phyloP scores from a whole-genome alignment of 2,113 vertebrate genomes.

The Hippoglossus stenolepis region DNA sequence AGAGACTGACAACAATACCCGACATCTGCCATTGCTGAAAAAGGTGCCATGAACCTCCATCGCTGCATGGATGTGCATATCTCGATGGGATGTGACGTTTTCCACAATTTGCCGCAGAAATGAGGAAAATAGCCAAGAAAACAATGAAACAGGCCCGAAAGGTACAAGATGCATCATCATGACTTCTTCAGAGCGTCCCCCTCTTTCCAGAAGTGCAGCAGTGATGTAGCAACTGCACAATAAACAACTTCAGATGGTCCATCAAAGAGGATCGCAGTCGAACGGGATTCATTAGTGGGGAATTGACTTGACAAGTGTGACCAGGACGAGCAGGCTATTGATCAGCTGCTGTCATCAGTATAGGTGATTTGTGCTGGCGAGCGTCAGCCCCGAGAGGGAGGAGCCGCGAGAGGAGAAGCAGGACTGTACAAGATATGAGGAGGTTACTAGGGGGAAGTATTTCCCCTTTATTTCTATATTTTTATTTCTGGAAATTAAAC shows the following conservation, averaged over 20 bases:
- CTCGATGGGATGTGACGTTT: slow-evolving; percentile 24
- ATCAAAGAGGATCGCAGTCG: slow-evolving; percentile 46
- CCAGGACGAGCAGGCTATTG: slow-evolving; percentile 54
- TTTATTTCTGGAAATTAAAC: too few relatives aligned
- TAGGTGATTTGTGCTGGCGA: slow-evolving; percentile 59
- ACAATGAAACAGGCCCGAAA: background rate
- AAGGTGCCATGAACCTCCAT: slow-evolving; percentile 6
- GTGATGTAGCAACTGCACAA: slow-evolving; percentile 29
- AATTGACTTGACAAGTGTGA: slow-evolving; percentile 66
- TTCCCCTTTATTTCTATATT: too few relatives aligned
- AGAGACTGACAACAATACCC: slow-evolving; percentile 29
- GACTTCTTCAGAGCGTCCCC: background rate
- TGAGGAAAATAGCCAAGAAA: background rate
- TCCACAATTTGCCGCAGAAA: slow-evolving; percentile 8
- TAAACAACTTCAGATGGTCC: slow-evolving; percentile 50
- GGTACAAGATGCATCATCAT: slow-evolving; percentile 11
- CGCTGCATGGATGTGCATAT: background rate
- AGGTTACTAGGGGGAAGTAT: too few relatives aligned
- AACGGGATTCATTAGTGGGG: slow-evolving; percentile 65
- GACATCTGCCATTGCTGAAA: slow-evolving; percentile 38
- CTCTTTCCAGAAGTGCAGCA: background rate
- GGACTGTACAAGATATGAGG: background rate
- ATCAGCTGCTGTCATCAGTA: slow-evolving; percentile 71
- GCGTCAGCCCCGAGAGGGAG: slow-evolving; percentile 9
- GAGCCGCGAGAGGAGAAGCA: background rate